Conservation (phyloP, 2,113 vertebrate species). For the Reinhardtius hippoglossoides region DNA sequence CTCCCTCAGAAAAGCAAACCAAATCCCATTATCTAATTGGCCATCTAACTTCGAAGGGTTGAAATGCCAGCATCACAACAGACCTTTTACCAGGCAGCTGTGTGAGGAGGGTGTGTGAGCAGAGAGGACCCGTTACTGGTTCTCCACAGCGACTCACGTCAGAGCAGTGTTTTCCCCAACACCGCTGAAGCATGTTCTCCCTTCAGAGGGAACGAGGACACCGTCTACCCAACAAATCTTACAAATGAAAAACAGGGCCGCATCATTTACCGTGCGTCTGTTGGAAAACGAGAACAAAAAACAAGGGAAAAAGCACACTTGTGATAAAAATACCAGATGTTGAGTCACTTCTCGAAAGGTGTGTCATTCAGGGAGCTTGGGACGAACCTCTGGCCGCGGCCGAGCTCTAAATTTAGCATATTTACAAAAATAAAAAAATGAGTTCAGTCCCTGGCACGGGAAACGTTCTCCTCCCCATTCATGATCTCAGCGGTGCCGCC, state of each 20-base stretch:
- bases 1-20: slow-evolving; percentile 46
- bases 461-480: slow-evolving; percentile 56
- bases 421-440: slow-evolving; percentile 78
- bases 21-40: slow-evolving; percentile 60
- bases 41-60: slow-evolving; percentile 33
- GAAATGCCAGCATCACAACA: slow-evolving; percentile 58
- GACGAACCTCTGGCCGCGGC: slow-evolving; percentile 57
- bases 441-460: slow-evolving; percentile 69
- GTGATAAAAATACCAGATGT: slow-evolving; percentile 77
- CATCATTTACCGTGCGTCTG: slow-evolving; percentile 14
- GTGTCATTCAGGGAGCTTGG: slow-evolving; percentile 76
- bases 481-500: slow-evolving; percentile 72
- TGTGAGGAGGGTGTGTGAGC: slow-evolving; percentile 60
- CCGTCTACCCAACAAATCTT: slow-evolving; percentile 61
- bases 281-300: slow-evolving; percentile 28
- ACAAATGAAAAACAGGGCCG: slow-evolving; percentile 64
- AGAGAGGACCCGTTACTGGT: slow-evolving; percentile 65
- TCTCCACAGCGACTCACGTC: slow-evolving; percentile 62
- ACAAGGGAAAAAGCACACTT: slow-evolving; percentile 33
- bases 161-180: slow-evolving; percentile 68
- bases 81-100: slow-evolving; percentile 39
- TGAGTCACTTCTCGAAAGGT: slow-evolving; percentile 77
- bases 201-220: slow-evolving; percentile 58
- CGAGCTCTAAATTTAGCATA: slow-evolving; percentile 77
- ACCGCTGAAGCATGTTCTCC: slow-evolving; percentile 56